Evolutionary conservation across 2,113 vertebrate species (phyloP).

Genomic region (Salvelinus namaycush): DNA sequence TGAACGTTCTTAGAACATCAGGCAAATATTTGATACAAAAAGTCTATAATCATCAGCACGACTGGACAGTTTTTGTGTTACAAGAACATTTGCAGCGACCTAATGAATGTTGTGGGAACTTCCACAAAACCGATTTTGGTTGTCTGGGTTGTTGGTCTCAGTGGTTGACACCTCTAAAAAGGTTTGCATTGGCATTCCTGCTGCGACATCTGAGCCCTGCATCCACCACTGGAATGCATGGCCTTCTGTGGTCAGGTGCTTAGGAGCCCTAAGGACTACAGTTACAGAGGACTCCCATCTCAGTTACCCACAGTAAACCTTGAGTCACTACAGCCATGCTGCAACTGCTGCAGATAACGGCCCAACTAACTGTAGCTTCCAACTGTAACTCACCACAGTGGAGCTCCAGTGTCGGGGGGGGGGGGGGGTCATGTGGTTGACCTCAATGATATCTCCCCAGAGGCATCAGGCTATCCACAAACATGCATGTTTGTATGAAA

Average conservation of each 20-base stretch:
- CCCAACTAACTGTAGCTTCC: not conserved
- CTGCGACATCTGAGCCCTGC: not conserved
- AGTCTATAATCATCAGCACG: too few species aligned
- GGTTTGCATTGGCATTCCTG: not conserved
- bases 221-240: not conserved
- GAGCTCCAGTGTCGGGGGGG: not conserved
- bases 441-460: not conserved
- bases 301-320: not conserved
- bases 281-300: not conserved
- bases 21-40: too few species aligned
- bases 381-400: not conserved
- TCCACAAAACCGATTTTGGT: too few species aligned
- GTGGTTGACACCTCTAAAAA: not conserved
- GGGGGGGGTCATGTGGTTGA: not conserved
- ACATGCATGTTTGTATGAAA: not conserved
- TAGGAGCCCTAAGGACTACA: not conserved
- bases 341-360: not conserved
- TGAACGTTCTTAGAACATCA: too few species aligned
- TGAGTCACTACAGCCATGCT: not conserved
- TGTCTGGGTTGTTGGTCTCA: too few species aligned
- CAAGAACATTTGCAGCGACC: too few species aligned
- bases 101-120: too few species aligned
- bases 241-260: not conserved
- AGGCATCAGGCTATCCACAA: slow-evolving; percentile 3
- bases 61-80: too few species aligned